Percentiles rank a stretch among this genome's conserved stretches.
Evolutionary conservation across 2,113 vertebrate genomes (phyloP).

Genomic region (Sminthopsis crassicaudata): DNA sequence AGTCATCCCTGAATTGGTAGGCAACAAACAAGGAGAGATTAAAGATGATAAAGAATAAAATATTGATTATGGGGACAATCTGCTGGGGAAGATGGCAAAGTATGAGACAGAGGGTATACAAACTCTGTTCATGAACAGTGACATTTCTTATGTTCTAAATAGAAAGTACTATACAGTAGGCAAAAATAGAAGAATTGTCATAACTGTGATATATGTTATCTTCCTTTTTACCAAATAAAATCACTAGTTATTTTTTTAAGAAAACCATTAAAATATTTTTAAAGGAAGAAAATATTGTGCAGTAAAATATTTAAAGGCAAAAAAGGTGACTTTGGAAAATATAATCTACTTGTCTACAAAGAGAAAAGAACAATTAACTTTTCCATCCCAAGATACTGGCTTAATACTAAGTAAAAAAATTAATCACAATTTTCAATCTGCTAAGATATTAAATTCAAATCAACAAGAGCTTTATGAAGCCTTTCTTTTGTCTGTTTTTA

Average conservation of each 20-base stretch:
- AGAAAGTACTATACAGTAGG: slow-evolving; percentile 19
- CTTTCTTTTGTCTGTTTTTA: slow-evolving; percentile 19
- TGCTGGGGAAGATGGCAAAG: not conserved
- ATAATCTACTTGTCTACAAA: slow-evolving; percentile 20
- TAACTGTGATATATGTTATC: slow-evolving; percentile 43
- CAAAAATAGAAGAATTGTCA: not conserved
- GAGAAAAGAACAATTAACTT: slow-evolving; percentile 49
- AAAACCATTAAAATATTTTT: slow-evolving; percentile 54
- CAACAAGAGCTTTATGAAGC: slow-evolving; percentile 41
- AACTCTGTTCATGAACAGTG: not conserved
- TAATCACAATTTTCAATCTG: slow-evolving; percentile 62
- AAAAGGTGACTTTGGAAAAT: slow-evolving; percentile 50
- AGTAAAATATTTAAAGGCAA: slow-evolving; percentile 27
- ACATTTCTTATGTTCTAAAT: not conserved
- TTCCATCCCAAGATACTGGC: slow-evolving; percentile 56
- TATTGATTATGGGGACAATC: not conserved
- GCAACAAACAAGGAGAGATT: not conserved
- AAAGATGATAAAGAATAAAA: not conserved
- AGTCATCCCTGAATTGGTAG: not conserved
- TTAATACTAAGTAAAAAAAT: slow-evolving; percentile 60
- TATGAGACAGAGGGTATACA: not conserved
- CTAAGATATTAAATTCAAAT: slow-evolving; percentile 57
- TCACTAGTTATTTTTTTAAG: slow-evolving; percentile 39
- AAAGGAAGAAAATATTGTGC: slow-evolving; percentile 39
- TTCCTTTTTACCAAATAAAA: not conserved